Evolutionary conservation across 2,888 invertebrate genomes (phyloP).

Genomic region (Frankliniella intonsa): DNA sequence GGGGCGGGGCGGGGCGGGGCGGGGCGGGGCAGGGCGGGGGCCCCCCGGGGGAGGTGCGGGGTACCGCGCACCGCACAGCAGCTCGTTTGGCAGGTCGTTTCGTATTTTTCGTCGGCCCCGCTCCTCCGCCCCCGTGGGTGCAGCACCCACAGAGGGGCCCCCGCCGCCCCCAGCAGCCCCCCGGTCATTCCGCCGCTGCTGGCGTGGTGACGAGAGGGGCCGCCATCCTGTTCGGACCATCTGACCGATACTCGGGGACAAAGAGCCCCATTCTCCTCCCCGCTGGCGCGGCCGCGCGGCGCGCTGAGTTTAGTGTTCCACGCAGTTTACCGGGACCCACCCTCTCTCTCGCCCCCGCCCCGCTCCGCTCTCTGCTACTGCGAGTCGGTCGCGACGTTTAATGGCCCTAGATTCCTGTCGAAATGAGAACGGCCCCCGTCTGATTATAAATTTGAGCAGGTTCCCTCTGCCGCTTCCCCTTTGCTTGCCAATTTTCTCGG

Average conservation of each 20-base stretch:
- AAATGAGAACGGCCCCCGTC: conserved; percentile 1
- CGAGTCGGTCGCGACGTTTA: conserved; percentile 7
- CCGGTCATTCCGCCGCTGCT: not conserved
- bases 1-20: no score
- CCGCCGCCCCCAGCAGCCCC: not conserved
- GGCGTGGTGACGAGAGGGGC: not conserved
- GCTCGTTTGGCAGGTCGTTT: conserved; percentile 21
- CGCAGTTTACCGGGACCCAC: not conserved
- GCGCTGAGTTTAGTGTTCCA: conserved; percentile 14
- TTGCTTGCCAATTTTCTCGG: conserved; percentile 15
- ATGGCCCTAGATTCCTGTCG: conserved; percentile 26
- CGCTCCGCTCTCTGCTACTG: not conserved
- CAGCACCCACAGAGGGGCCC: not conserved
- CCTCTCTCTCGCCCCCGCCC: not conserved
- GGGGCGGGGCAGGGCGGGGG: no score
- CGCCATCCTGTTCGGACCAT: not conserved
- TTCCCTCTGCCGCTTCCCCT: not conserved
- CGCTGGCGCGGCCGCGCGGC: not conserved
- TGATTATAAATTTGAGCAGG: conserved; percentile 20
- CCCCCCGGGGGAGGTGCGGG: no score
- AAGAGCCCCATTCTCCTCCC: not conserved
- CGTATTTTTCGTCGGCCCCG: conserved; percentile 16
- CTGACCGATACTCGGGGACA: not conserved
- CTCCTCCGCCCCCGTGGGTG: not conserved
- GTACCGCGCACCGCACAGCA: not conserved